Percentiles rank a stretch among this genome's conserved stretches.
Evolutionary conservation across 1,140 invertebrate species (phyloP).

Genomic region (Sminthurides bifidus): DNA sequence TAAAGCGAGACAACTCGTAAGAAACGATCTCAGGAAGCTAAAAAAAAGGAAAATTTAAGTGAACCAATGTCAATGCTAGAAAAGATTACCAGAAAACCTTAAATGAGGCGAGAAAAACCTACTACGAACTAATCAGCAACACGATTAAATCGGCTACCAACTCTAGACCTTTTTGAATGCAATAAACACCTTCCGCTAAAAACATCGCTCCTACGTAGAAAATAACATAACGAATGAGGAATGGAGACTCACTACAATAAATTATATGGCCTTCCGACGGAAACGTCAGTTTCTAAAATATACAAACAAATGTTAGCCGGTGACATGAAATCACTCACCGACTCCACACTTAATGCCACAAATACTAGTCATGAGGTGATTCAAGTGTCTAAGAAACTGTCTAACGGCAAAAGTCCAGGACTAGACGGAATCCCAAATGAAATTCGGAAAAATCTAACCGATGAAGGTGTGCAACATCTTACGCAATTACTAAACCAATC

Average conservation of each 20-base stretch:
- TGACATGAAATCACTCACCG: neutral
- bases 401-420: slow-evolving; percentile 30
- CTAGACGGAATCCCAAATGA: slow-evolving; percentile 31
- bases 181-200: neutral
- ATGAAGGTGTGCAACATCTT: neutral
- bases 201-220: neutral
- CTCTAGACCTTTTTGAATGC: neutral
- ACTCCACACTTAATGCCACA: neutral
- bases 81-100: neutral
- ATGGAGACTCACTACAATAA: neutral
- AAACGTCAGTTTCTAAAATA: neutral
- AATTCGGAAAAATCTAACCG: slow-evolving; percentile 21
- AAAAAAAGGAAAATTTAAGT: neutral
- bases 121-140: neutral
- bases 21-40: neutral
- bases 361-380: slow-evolving; percentile 3
- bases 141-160: neutral
- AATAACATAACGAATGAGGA: neutral
- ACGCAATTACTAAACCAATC: neutral
- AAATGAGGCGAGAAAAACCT: neutral
- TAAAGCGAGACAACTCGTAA: neutral
- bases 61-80: no score
- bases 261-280: neutral
- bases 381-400: slow-evolving; percentile 17
- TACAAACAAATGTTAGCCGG: no score